Percentiles rank a stretch among this genome's conserved stretches.
These are phyloP conservation scores for Orthosia incerta DNA, from an alignment of 2,888 invertebrate species.

Conservation along the genomic window DNA sequence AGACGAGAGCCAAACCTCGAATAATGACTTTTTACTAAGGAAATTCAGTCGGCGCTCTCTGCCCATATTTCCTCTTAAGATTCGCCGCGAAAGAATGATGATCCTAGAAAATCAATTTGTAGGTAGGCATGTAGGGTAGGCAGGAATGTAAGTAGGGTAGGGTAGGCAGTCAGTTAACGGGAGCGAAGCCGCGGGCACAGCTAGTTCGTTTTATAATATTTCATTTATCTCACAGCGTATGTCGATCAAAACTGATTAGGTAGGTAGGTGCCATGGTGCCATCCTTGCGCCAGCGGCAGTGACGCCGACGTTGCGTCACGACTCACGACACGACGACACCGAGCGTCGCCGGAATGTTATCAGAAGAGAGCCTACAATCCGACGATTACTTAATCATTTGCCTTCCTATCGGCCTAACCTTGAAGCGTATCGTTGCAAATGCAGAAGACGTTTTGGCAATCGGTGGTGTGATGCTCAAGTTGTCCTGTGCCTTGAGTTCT, in stretches of 20 bases:
- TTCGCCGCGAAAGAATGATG: no score
- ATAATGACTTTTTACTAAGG: no score
- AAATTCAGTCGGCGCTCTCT: no score
- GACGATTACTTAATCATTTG: constrained; percentile 71
- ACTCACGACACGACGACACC: constrained; percentile 64
- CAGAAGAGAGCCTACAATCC: constrained; percentile 60
- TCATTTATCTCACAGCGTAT: background rate
- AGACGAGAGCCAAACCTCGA: no score
- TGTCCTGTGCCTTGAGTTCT: constrained; percentile 23
- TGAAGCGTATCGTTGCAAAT: constrained; percentile 56
- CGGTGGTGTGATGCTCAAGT: constrained; percentile 19
- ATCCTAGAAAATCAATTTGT: no score
- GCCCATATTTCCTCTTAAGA: no score
- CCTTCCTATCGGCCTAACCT: constrained; percentile 65
- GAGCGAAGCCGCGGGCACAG: no score
- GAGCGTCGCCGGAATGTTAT: constrained; percentile 69
- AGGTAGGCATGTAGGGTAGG: no score
- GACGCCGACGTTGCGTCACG: constrained; percentile 73
- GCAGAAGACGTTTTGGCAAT: constrained; percentile 31
- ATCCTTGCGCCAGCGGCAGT: constrained; percentile 24
- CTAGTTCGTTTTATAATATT: background rate
- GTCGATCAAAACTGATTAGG: constrained; percentile 8
- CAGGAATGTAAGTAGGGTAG: no score
- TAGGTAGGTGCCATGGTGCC: constrained; percentile 34
- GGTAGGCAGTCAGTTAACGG: no score